A percentile compares a stretch with the other conserved stretches of the same genome.
Evolutionary conservation across 2,113 vertebrate genomes (phyloP).

Genomic region (Hoplias malabaricus): DNA sequence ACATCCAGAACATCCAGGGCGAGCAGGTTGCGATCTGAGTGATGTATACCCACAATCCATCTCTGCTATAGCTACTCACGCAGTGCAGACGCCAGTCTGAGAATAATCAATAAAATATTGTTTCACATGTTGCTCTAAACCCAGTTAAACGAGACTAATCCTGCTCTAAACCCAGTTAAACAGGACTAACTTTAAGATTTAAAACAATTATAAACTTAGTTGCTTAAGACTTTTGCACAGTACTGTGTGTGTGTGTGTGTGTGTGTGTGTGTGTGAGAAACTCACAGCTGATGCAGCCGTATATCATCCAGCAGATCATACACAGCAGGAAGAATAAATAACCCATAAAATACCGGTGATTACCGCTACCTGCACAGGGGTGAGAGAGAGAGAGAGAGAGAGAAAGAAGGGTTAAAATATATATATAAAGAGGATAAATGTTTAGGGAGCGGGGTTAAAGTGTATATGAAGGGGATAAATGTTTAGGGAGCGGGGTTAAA

Average conservation of each 20-base stretch:
- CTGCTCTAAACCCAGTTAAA: not conserved
- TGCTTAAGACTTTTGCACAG: no score
- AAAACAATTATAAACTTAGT: no score
- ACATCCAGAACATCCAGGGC: slow-evolving; percentile 99
- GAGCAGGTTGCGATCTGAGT: slow-evolving; percentile 97
- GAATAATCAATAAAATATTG: not conserved
- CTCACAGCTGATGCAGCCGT: slow-evolving; percentile 97
- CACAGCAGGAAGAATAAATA: slow-evolving; percentile 98
- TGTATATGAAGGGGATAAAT: no score
- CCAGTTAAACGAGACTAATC: not conserved
- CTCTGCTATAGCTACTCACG: slow-evolving; percentile 88
- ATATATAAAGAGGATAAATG: no score
- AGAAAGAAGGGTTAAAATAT: not conserved
- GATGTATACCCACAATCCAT: slow-evolving; percentile 95
- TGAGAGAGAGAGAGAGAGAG: not conserved
- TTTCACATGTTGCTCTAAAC: not conserved
- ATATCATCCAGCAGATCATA: slow-evolving; percentile 99
- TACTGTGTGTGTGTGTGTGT: not conserved
- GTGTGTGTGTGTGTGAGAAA: slow-evolving; percentile 44
- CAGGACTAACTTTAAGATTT: no score
- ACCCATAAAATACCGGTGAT: slow-evolving; percentile 98
- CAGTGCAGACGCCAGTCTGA: slow-evolving; percentile 97
- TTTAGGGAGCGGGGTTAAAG: no score
- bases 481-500: no score
- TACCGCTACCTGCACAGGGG: slow-evolving; percentile 85